phyloP scores from a whole-genome alignment of 2,113 vertebrate genomes.

The Mobula birostris region DNA sequence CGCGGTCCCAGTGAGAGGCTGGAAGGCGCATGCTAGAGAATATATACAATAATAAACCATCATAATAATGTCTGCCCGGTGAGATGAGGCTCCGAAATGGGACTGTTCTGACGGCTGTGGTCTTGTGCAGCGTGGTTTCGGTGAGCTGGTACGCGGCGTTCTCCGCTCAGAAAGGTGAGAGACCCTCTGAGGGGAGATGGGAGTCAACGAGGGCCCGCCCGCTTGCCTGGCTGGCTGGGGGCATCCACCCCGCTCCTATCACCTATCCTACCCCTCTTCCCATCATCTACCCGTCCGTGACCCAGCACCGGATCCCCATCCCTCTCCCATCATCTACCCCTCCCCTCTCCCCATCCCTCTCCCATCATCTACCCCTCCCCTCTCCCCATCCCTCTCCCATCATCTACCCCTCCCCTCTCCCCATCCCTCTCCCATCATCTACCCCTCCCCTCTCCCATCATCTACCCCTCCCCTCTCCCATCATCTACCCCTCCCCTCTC shows the following conservation, averaged over 20 bases:
- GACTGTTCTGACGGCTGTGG: slow-evolving; percentile 89
- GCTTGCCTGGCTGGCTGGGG: no score
- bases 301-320: no score
- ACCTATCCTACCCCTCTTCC: no score
- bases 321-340: no score
- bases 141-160: slow-evolving; percentile 95
- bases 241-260: no score
- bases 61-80: slow-evolving; percentile 39
- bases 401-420: neutral
- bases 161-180: slow-evolving; percentile 86
- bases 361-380: neutral
- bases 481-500: no score
- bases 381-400: neutral
- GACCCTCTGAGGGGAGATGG: neutral
- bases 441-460: no score
- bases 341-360: no score
- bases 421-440: neutral
- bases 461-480: no score
- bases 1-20: neutral
- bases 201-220: no score
- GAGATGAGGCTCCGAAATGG: slow-evolving; percentile 90
- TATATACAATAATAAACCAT: no score
- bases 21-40: neutral
- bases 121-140: slow-evolving; percentile 84
- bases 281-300: no score